Conservation (phyloP, 2,797 vertebrate species). For the Cirrhinus mrigala region DNA sequence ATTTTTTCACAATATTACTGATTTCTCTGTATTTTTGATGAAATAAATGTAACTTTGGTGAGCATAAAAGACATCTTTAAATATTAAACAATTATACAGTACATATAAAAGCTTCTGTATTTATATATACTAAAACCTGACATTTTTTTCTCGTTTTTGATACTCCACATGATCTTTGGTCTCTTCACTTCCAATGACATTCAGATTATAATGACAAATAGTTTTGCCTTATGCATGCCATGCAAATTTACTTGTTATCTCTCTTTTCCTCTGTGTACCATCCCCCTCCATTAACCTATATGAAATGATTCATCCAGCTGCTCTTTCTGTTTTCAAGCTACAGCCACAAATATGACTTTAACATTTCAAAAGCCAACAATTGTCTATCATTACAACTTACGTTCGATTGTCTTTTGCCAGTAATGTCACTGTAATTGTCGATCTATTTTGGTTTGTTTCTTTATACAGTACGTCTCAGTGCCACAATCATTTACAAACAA, state of each 20-base stretch:
- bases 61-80: not conserved
- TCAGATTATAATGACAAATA: not conserved
- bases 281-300: not conserved
- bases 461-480: not conserved
- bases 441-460: constrained; percentile 4
- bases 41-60: not conserved
- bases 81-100: not conserved
- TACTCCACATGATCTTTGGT: not conserved
- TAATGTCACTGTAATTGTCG: constrained; percentile 8
- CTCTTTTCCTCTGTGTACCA: not conserved
- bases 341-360: constrained; percentile 2
- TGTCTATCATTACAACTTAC: constrained; percentile 8
- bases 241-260: not conserved
- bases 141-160: not conserved
- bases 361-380: constrained; percentile 18
- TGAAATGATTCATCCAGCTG: not conserved
- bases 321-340: constrained; percentile 17
- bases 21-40: not conserved
- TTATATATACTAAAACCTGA: not conserved
- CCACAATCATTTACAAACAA: constrained; percentile 8
- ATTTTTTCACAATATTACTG: not conserved
- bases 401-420: not conserved
- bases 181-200: not conserved
- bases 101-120: not conserved
- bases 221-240: not conserved